Percentiles rank a stretch among this genome's conserved stretches.
Conservation (phyloP, 2,113 vertebrate genomes). For the Talpa occidentalis region DNA sequence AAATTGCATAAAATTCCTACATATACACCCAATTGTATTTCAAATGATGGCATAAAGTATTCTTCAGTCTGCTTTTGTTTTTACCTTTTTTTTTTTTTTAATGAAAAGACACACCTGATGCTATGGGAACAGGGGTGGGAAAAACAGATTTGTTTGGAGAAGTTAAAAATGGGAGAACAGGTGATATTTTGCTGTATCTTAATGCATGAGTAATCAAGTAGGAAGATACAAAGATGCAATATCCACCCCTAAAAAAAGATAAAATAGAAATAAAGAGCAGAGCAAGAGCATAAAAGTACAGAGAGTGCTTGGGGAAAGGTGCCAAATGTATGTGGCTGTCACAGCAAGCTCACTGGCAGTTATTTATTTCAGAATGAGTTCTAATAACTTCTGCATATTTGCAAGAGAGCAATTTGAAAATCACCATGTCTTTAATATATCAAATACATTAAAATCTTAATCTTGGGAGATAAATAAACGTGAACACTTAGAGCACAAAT, state of each 20-base stretch:
- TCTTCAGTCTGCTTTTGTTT: background rate
- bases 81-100: background rate
- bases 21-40: background rate
- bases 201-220: background rate
- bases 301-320: background rate
- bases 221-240: background rate
- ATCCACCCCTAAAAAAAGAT: background rate
- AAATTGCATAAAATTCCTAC: background rate
- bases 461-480: constrained; percentile 60
- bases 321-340: background rate
- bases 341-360: constrained; percentile 3
- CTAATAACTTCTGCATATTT: constrained; percentile 61
- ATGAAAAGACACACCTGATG: background rate
- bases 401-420: constrained; percentile 65
- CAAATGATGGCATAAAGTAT: background rate
- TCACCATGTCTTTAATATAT: constrained; percentile 61
- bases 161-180: background rate
- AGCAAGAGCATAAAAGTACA: background rate
- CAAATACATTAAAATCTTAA: constrained; percentile 76
- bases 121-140: background rate
- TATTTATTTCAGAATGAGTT: constrained; percentile 60
- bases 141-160: background rate
- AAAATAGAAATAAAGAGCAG: background rate
- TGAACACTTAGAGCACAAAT: constrained; percentile 55
- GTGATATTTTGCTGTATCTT: background rate